Conservation (phyloP, 2,888 invertebrate species). For the Agrochola macilenta region DNA sequence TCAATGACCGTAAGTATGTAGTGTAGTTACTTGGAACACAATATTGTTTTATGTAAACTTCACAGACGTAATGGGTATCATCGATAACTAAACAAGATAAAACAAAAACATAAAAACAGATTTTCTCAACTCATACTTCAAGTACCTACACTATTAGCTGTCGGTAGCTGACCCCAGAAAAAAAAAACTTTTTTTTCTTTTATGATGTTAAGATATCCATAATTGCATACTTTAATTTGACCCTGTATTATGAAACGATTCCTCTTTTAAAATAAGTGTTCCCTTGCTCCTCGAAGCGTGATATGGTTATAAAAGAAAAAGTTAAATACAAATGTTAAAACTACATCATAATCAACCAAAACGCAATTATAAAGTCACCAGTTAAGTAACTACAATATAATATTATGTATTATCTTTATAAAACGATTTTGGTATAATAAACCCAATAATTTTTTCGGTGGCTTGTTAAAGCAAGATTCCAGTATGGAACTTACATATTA, state of each 20-base stretch:
- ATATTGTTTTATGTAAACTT: too few species aligned
- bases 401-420: constrained; percentile 55
- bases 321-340: constrained; percentile 44
- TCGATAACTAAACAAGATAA: too few species aligned
- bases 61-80: too few species aligned
- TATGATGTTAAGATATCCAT: too few species aligned
- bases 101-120: too few species aligned
- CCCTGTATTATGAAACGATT: background rate
- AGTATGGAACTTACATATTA: constrained; percentile 58
- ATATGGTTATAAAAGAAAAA: constrained; percentile 38
- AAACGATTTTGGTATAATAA: constrained; percentile 66
- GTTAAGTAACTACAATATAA: constrained; percentile 57
- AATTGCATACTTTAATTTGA: background rate
- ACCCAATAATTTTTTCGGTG: constrained; percentile 66
- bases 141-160: too few species aligned
- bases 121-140: too few species aligned
- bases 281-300: constrained; percentile 37
- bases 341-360: constrained; percentile 60
- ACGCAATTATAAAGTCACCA: constrained; percentile 55
- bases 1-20: too few species aligned
- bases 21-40: too few species aligned
- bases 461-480: constrained; percentile 62
- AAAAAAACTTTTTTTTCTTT: too few species aligned
- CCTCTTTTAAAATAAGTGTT: constrained; percentile 6
- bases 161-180: too few species aligned